phyloP scores from a whole-genome alignment of 92 coral and sea anemone species.

The Epizoanthus scotinus region DNA sequence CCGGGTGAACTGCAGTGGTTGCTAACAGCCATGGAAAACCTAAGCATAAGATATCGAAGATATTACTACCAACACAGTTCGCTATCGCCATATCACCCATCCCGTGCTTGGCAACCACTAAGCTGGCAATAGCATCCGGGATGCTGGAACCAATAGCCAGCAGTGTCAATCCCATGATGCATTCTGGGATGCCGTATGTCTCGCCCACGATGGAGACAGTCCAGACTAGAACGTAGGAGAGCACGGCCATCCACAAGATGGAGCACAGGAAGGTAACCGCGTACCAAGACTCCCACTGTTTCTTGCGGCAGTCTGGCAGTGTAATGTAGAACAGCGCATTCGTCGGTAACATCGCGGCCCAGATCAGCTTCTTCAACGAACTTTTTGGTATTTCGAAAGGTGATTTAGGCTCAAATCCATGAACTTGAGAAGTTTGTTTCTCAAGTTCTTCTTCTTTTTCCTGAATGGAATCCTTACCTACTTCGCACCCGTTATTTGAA shows the following conservation, averaged over 20 bases:
- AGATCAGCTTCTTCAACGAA: constrained; percentile 57
- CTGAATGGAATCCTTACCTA: neutral
- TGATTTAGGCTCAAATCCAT: constrained; percentile 72
- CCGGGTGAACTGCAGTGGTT: constrained; percentile 88
- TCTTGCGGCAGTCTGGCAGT: constrained; percentile 91
- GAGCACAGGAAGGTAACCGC: constrained; percentile 85
- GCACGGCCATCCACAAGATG: constrained; percentile 94
- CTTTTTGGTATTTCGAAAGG: constrained; percentile 77
- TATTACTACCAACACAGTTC: constrained; percentile 95
- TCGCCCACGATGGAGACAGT: constrained; percentile 97
- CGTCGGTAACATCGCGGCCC: constrained; percentile 86
- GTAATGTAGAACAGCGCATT: constrained; percentile 78
- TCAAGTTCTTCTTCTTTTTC: constrained; percentile 2
- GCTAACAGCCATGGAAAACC: constrained; percentile 98
- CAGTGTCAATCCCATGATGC: constrained; percentile 98
- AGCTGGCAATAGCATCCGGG: constrained; percentile 99
- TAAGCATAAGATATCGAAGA: constrained; percentile 91
- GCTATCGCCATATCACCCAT: constrained; percentile 99
- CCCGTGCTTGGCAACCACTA: constrained; percentile 94
- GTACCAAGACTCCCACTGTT: constrained; percentile 94
- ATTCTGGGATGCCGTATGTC: constrained; percentile 94
- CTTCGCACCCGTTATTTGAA: neutral
- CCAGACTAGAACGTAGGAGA: constrained; percentile 94
- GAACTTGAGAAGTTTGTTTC: constrained; percentile 49
- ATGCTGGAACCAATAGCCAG: constrained; percentile 99